Conservation (phyloP, 2,888 invertebrate genomes). For the Esperia sulphurella region DNA sequence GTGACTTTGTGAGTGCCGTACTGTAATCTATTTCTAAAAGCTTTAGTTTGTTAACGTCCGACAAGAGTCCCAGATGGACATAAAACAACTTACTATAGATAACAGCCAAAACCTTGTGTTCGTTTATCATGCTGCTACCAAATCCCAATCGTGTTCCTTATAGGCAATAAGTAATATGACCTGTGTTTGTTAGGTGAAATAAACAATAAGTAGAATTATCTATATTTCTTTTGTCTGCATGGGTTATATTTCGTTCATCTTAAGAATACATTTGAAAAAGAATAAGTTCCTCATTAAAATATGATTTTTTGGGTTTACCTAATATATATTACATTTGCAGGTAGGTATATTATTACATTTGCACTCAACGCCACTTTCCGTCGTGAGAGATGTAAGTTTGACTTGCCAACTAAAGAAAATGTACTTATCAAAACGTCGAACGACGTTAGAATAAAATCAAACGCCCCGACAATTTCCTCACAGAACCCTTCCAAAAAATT, state of each 20-base stretch:
- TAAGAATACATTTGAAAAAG: too few relatives aligned
- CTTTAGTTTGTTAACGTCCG: slow-evolving; percentile 42
- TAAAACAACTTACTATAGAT: not conserved
- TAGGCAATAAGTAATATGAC: not conserved
- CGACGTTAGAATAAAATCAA: slow-evolving; percentile 6
- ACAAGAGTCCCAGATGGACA: slow-evolving; percentile 35
- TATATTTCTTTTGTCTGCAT: too few relatives aligned
- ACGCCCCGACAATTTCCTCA: slow-evolving; percentile 8
- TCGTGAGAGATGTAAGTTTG: too few relatives aligned
- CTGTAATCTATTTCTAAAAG: slow-evolving; percentile 41
- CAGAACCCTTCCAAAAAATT: slow-evolving; percentile 16
- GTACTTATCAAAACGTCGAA: not conserved
- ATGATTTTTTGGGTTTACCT: too few relatives aligned
- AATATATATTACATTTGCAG: too few relatives aligned
- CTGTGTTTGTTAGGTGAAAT: too few relatives aligned
- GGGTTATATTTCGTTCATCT: too few relatives aligned
- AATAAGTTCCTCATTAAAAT: too few relatives aligned
- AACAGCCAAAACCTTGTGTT: not conserved
- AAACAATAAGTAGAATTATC: too few relatives aligned
- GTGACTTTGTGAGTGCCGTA: slow-evolving; percentile 36
- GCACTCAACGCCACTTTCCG: too few relatives aligned
- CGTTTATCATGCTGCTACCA: slow-evolving; percentile 3
- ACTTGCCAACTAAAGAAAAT: too few relatives aligned
- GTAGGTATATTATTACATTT: too few relatives aligned
- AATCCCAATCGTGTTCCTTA: slow-evolving; percentile 4